Evolutionary conservation across 2,797 vertebrate genomes (phyloP).

Genomic region (Eulemur rubriventer): DNA sequence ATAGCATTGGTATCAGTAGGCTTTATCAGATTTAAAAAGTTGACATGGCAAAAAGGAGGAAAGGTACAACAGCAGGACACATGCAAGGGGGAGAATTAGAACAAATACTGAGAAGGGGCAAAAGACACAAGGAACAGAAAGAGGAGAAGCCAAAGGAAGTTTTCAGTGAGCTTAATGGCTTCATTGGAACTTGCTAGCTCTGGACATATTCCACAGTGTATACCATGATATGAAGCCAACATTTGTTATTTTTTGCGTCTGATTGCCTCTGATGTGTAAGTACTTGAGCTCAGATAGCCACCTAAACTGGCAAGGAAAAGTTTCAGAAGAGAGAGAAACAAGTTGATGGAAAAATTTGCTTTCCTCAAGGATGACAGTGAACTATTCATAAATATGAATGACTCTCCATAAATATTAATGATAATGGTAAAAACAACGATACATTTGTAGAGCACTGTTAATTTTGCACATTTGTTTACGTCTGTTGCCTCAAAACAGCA

Average conservation of each 20-base stretch:
- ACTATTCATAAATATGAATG: slow-evolving; percentile 5
- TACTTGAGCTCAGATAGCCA: neutral
- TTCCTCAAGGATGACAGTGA: neutral
- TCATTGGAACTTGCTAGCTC: neutral
- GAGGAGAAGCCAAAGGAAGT: neutral
- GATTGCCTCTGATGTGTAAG: neutral
- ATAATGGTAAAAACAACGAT: neutral
- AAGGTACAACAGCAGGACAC: neutral
- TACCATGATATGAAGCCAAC: neutral
- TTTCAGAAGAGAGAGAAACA: neutral
- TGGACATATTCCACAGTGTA: neutral
- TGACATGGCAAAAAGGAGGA: neutral
- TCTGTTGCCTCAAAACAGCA: neutral
- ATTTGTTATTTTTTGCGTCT: neutral
- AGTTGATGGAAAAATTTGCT: neutral
- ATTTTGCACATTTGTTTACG: neutral
- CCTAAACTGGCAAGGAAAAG: neutral
- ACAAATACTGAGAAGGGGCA: neutral
- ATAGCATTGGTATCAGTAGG: neutral
- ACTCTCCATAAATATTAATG: slow-evolving; percentile 3
- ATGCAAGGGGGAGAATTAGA: neutral
- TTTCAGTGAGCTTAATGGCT: neutral
- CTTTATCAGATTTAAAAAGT: neutral
- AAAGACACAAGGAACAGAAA: neutral
- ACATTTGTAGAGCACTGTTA: neutral